Conservation (phyloP, 37 sponge, comb jelly and placozoan species). For the Spongilla lacustris region DNA sequence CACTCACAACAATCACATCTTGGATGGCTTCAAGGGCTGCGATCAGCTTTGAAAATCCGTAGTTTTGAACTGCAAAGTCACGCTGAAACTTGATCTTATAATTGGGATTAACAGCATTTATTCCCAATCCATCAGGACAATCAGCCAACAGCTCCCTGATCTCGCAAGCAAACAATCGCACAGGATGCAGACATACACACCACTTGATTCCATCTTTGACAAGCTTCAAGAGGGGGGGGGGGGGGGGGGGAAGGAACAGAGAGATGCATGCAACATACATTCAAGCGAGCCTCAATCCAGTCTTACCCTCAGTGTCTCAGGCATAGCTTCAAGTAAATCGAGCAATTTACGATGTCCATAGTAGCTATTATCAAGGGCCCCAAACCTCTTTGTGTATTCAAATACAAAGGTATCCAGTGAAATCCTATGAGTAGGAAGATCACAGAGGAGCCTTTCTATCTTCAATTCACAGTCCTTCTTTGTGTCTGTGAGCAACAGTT, state of each 20-base stretch:
- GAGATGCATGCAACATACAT: not conserved
- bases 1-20: constrained; percentile 56
- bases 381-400: constrained; percentile 44
- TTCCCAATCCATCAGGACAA: constrained; percentile 44
- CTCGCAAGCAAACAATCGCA: constrained; percentile 44
- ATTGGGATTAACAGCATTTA: constrained; percentile 52
- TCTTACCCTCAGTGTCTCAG: constrained; percentile 8
- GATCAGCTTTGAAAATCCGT: constrained; percentile 53
- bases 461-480: constrained; percentile 26
- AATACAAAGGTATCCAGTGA: constrained; percentile 41
- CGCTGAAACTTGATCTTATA: constrained; percentile 49
- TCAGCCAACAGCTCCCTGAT: constrained; percentile 44
- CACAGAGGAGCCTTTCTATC: constrained; percentile 41
- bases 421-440: constrained; percentile 7
- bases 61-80: constrained; percentile 11
- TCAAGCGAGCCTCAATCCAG: not conserved
- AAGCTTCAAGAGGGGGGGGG: not conserved
- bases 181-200: constrained; percentile 21
- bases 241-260: not conserved
- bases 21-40: constrained; percentile 55
- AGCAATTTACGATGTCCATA: constrained; percentile 62
- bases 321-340: constrained; percentile 37
- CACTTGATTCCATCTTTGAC: constrained; percentile 31
- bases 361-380: constrained; percentile 19
- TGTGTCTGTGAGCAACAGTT: not conserved